Percentiles rank a stretch among this genome's conserved stretches.
phyloP scores from a whole-genome alignment of 2,888 invertebrate species.

The Mythimna lalbum region DNA sequence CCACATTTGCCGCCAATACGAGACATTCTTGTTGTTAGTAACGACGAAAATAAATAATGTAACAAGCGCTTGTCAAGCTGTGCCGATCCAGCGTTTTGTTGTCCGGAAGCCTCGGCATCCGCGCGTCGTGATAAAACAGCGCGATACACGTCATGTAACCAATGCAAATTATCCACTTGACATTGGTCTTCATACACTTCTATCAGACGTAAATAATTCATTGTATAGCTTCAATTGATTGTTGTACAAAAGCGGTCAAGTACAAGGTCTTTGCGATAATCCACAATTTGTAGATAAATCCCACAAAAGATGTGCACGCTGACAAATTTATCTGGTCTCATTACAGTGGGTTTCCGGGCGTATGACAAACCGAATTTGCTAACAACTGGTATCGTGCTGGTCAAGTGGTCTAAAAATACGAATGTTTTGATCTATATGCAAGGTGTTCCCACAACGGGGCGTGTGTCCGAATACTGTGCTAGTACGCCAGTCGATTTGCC shows the following conservation, averaged over 20 bases:
- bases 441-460: constrained; percentile 37
- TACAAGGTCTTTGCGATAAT: constrained; percentile 60
- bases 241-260: constrained; percentile 61
- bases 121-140: constrained; percentile 38
- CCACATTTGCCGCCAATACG: constrained; percentile 31
- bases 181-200: constrained; percentile 63
- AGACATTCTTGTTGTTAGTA: constrained; percentile 52
- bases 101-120: constrained; percentile 45
- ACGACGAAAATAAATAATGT: constrained; percentile 66
- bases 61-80: constrained; percentile 58
- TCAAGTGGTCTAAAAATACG: constrained; percentile 50
- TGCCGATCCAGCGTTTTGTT: constrained; percentile 43
- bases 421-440: constrained; percentile 45
- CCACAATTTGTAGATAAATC: constrained; percentile 14
- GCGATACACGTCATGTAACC: constrained; percentile 47
- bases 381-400: constrained; percentile 24
- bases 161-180: constrained; percentile 65
- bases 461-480: constrained; percentile 39
- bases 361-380: constrained; percentile 25
- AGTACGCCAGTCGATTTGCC: constrained; percentile 61
- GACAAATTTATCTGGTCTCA: constrained; percentile 14
- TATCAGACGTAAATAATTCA: constrained; percentile 55
- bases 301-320: constrained; percentile 5
- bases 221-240: constrained; percentile 40
- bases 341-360: constrained; percentile 18